Conservation (phyloP, 2,888 invertebrate genomes). For the Bibio marci region DNA sequence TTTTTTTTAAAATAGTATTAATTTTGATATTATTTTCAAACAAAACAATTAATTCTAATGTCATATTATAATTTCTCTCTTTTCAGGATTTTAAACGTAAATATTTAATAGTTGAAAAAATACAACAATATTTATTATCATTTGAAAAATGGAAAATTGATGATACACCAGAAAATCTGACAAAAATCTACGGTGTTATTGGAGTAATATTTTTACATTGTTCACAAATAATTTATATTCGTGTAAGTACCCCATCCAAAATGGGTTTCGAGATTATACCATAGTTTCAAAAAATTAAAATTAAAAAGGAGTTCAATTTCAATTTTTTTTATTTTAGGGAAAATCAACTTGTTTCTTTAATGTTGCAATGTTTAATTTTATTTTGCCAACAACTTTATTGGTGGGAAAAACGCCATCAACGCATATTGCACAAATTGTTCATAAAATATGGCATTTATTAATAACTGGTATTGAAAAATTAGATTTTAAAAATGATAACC, state of each 20-base stretch:
- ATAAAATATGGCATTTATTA: constrained; percentile 34
- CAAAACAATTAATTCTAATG: not conserved
- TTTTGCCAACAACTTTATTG: constrained; percentile 33
- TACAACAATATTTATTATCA: constrained; percentile 20
- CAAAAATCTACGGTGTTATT: constrained; percentile 25
- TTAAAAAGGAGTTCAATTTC: not conserved
- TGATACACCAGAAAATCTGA: constrained; percentile 18
- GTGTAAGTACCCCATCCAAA: no score
- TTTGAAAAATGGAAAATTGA: constrained; percentile 19
- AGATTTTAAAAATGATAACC: constrained; percentile 30
- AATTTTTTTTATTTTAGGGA: constrained; percentile 10
- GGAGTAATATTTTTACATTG: constrained; percentile 28
- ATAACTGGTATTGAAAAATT: constrained; percentile 33
- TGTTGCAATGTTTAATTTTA: constrained; percentile 30
- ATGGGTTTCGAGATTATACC: no score
- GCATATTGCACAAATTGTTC: constrained; percentile 29
- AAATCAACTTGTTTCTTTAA: constrained; percentile 31
- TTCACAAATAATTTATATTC: constrained; percentile 21
- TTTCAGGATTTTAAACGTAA: constrained; percentile 14
- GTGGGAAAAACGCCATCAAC: constrained; percentile 29
- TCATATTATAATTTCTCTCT: not conserved
- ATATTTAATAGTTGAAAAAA: constrained; percentile 19
- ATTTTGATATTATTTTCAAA: not conserved
- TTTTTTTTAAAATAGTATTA: not conserved
- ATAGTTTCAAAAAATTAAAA: no score